Base-by-base conservation (phyloP, 2,113 vertebrate genomes). In the Corythoichthys intestinalis region DNA sequence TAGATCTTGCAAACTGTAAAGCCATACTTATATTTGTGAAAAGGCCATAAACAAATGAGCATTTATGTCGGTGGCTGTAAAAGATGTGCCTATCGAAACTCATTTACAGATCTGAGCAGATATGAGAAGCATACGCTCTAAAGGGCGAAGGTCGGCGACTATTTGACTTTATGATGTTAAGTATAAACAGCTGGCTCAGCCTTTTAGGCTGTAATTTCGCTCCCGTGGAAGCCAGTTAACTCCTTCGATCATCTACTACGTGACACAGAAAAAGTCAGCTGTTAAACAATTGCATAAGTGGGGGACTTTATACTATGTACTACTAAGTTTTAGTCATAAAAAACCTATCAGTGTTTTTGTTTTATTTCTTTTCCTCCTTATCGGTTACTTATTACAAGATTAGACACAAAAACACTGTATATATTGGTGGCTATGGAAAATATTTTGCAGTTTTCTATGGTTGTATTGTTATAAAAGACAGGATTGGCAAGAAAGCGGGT, bases 191-290 rank as follows among this genome's bases (percentile, higher is more conserved):
- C 39, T 61, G 72, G 49, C 69, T 52, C n/a, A 8, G 37, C 56
- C 64, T 37, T 39, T 28, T 48, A 5, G 15, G 47, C 44, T 34
- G 15, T 58, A 48, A 72, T 63, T 60, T 68, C 34, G 46, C 20
- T n/a, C 68, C 64, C 67, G 61, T 75, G 37, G 63, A 69, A 62
- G 41, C 60, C 71, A 71, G 44, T 9, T 68, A 50, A 73, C 37
- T 57, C 28, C 47, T 56, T 46, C 1, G 15, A 60, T 50, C 61
- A 58, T 72, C 34, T 63, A 58, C 5, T 12, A 7, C 1, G 17
- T 57, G 60, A 69, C 75, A 71, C 41, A 67, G 68, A 53, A 62
- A 47, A 41, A 69, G 49, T 34, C 44, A 11, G 7, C 56, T 66
- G 54, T 9, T 65, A 75, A 78, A 57, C 48, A 60, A 50, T 73